These are phyloP conservation scores for Amblyraja radiata DNA, from an alignment of 2,797 vertebrate genomes.

Conservation along the genomic window DNA sequence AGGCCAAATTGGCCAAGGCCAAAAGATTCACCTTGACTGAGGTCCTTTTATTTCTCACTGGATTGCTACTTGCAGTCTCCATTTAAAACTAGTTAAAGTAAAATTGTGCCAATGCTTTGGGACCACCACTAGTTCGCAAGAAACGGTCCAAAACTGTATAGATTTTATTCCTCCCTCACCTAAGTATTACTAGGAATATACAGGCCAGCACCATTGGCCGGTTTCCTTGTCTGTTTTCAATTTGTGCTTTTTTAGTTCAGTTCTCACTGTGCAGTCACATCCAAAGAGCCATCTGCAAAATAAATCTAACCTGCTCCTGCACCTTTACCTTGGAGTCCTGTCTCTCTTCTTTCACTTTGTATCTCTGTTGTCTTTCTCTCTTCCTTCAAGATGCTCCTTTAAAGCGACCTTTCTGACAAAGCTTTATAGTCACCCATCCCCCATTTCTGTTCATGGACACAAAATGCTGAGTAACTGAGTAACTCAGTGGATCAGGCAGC, in stretches of 20 bases:
- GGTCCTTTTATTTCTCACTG: not conserved
- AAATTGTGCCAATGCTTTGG: not conserved
- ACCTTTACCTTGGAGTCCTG: not conserved
- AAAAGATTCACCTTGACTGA: not conserved
- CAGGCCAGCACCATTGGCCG: not conserved
- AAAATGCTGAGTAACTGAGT: too few species aligned
- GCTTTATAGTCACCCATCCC: not conserved
- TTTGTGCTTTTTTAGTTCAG: not conserved
- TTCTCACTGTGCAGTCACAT: not conserved
- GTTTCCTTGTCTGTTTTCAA: not conserved
- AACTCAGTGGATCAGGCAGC: too few species aligned
- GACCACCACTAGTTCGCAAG: not conserved
- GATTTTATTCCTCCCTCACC: not conserved
- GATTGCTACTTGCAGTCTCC: not conserved
- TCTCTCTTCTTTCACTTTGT: not conserved
- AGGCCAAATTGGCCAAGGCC: too few species aligned
- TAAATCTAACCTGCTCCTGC: not conserved
- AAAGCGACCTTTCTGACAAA: not conserved
- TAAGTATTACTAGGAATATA: not conserved
- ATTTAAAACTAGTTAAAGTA: not conserved
- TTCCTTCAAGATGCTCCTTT: not conserved
- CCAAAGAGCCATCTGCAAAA: not conserved
- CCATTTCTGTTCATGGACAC: not conserved
- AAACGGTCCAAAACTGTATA: not conserved
- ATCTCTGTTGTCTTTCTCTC: not conserved